phyloP scores from a whole-genome alignment of 2,888 invertebrate genomes.

The Tipula helvola region DNA sequence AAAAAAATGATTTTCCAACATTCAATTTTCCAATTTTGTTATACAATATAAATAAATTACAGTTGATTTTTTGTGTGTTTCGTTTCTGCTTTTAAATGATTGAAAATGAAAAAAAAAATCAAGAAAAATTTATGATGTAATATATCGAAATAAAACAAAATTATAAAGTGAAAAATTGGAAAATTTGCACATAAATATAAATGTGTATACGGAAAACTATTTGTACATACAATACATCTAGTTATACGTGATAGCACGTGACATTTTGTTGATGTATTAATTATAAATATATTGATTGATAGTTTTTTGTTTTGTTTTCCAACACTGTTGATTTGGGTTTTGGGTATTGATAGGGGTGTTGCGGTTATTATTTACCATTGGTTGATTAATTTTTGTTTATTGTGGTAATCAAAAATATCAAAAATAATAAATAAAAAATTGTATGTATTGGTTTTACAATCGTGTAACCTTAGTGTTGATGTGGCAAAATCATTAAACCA shows the following conservation, averaged over 20 bases:
- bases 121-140: background rate
- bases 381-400: background rate
- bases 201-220: background rate
- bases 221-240: background rate
- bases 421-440: background rate
- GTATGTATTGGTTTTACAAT: background rate
- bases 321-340: background rate
- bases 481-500: background rate
- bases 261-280: background rate
- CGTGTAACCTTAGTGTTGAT: background rate
- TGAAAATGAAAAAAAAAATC: background rate
- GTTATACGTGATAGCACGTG: background rate
- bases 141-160: background rate
- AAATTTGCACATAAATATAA: background rate
- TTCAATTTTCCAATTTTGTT: background rate
- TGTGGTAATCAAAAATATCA: background rate
- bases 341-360: background rate
- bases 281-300: background rate
- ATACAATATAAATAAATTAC: background rate
- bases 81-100: background rate
- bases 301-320: background rate
- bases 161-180: background rate
- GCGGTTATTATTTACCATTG: background rate
- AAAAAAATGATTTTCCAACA: background rate
- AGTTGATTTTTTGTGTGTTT: background rate